These are phyloP conservation scores for Phoeniculus purpureus DNA, from an alignment of 2,797 vertebrate species.

Conservation along the genomic window DNA sequence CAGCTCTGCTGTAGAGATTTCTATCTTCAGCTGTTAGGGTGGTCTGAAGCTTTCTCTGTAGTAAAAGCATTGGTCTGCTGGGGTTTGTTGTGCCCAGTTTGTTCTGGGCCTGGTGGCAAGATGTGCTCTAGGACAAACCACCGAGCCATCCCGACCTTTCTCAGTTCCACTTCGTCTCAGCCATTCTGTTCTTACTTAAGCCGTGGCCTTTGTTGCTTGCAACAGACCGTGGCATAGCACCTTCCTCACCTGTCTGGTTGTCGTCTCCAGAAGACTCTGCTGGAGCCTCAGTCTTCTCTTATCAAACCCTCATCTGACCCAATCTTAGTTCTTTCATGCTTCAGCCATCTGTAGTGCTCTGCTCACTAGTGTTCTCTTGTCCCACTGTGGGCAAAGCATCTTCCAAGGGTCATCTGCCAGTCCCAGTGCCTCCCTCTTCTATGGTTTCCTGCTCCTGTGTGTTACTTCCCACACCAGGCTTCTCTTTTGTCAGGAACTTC, in stretches of 20 bases:
- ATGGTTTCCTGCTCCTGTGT: not conserved
- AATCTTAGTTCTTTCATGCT: not conserved
- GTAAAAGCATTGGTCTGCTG: not conserved
- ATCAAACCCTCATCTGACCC: not conserved
- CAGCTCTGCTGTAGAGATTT: not conserved
- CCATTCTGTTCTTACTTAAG: not conserved
- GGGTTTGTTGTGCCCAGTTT: not conserved
- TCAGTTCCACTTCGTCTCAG: too few species aligned
- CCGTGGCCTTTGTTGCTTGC: not conserved
- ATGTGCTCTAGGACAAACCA: fast-evolving
- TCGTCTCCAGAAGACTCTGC: not conserved
- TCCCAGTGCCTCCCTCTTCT: not conserved
- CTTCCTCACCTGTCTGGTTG: not conserved
- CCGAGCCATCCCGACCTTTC: not conserved
- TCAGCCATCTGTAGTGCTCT: not conserved
- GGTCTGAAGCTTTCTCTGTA: not conserved
- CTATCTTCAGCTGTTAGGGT: not conserved
- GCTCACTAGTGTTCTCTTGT: not conserved
- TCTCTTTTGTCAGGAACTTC: not conserved
- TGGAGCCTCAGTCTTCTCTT: not conserved
- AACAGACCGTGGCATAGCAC: not conserved
- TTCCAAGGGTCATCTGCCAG: not conserved
- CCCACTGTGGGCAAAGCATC: not conserved
- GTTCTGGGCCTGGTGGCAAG: not conserved
- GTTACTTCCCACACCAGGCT: not conserved